Percentiles rank a stretch among this genome's conserved stretches.
Evolutionary conservation across 2,797 vertebrate genomes (phyloP).

Genomic region (Crocodylus rhombifer): DNA sequence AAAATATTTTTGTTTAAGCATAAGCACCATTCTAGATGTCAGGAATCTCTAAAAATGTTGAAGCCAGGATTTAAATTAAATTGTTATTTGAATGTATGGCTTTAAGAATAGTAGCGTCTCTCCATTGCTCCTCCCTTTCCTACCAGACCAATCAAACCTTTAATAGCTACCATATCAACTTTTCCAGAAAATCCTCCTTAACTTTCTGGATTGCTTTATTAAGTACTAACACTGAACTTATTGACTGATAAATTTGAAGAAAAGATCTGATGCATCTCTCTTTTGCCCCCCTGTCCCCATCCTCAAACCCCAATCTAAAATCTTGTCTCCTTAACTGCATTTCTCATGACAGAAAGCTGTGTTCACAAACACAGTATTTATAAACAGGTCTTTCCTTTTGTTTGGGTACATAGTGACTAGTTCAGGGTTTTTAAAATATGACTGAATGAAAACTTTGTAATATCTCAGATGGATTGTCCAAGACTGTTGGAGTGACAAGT

Average conservation of each 20-base stretch:
- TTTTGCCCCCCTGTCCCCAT: not conserved
- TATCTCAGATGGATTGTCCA: not conserved
- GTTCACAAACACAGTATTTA: not conserved
- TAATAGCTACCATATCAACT: slow-evolving; percentile 62
- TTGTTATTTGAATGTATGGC: not conserved
- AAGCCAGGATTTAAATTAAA: not conserved
- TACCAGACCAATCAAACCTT: slow-evolving; percentile 35
- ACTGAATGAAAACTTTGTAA: not conserved
- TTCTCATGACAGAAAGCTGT: not conserved
- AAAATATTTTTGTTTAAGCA: not conserved
- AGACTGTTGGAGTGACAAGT: not conserved
- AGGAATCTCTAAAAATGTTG: slow-evolving; percentile 36
- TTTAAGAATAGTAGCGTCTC: not conserved
- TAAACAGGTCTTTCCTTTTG: not conserved
- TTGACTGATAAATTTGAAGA: not conserved
- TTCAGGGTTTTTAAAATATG: not conserved
- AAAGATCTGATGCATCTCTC: not conserved
- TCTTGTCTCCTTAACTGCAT: not conserved
- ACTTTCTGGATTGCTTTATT: slow-evolving; percentile 49
- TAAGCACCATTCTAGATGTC: not conserved
- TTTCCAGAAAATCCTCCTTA: slow-evolving; percentile 57
- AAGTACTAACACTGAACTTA: slow-evolving; percentile 22
- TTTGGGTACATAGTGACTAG: not conserved
- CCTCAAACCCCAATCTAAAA: not conserved
- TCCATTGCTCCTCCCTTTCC: slow-evolving; percentile 35